phyloP scores from a whole-genome alignment of 2,113 vertebrate genomes.

The Shinisaurus crocodilurus region DNA sequence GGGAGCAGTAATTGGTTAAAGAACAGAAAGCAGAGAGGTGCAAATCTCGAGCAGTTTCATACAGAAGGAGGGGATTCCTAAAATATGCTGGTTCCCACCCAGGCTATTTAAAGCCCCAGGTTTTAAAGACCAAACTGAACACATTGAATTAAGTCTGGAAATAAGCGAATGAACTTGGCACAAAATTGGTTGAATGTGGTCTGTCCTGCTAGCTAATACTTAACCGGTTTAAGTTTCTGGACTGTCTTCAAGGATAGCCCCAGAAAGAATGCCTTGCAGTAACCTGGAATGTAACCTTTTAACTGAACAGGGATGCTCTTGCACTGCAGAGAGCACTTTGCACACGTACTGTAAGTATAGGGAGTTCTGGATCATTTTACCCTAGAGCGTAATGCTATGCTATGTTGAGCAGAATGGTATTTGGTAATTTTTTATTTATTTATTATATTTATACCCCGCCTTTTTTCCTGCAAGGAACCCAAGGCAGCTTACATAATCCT shows the following conservation, averaged over 20 bases:
- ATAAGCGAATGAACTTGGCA: background rate
- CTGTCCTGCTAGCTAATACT: background rate
- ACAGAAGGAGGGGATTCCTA: background rate
- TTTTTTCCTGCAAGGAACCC: too few relatives aligned
- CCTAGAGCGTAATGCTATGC: background rate
- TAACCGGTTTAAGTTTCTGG: background rate
- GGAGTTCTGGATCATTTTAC: background rate
- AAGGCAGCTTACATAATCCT: too few relatives aligned
- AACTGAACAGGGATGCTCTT: background rate
- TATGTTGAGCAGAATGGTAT: constrained; percentile 11
- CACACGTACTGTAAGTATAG: background rate
- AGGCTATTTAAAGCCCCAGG: background rate
- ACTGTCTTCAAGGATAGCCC: background rate
- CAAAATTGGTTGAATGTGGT: background rate
- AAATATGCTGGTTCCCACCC: background rate
- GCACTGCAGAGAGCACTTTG: background rate
- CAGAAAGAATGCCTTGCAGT: background rate
- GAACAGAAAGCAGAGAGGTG: too few relatives aligned
- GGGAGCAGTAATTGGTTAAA: too few relatives aligned
- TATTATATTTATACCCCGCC: too few relatives aligned
- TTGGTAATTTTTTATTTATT: too few relatives aligned
- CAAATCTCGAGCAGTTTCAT: background rate
- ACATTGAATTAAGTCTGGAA: background rate
- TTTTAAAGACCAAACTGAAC: background rate
- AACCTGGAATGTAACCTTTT: background rate